A percentile compares a stretch with the other conserved stretches of the same genome.
Conservation (phyloP, 64 coral and sea anemone genomes). For the Dendrophyllia cribrosa region DNA sequence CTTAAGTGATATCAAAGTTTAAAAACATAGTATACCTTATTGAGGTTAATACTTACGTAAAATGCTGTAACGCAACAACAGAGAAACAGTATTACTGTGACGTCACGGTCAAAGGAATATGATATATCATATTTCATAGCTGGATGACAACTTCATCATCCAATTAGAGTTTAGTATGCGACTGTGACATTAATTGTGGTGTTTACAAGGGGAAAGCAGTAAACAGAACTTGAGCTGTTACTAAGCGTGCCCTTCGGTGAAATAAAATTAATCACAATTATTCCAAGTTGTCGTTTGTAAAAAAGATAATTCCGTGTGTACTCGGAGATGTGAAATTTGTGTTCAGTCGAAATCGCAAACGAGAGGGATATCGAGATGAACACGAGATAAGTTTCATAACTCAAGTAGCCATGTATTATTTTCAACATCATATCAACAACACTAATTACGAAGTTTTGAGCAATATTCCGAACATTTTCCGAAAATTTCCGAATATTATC, state of each 20-base stretch:
- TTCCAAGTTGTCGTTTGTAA: background rate
- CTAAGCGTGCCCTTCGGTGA: background rate
- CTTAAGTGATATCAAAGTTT: background rate
- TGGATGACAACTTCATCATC: background rate
- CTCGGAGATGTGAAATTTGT: too few species aligned
- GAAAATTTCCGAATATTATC: too few species aligned
- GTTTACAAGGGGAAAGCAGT: background rate
- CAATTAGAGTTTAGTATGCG: background rate
- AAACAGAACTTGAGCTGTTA: background rate
- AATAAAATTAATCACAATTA: background rate
- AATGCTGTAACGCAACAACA: background rate
- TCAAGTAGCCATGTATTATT: too few species aligned
- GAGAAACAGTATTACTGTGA: background rate
- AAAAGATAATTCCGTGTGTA: background rate
- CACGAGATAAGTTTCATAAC: too few species aligned
- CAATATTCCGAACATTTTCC: too few species aligned
- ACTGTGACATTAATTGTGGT: background rate
- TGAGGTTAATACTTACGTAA: background rate
- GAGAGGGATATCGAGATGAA: too few species aligned
- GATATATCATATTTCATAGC: slow-evolving; percentile 8
- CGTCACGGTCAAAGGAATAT: background rate
- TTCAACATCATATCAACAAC: too few species aligned
- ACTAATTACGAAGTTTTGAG: too few species aligned
- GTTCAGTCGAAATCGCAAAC: too few species aligned
- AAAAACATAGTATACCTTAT: too few species aligned